A percentile compares a stretch with the other conserved stretches of the same genome.
Conservation (phyloP, 2,113 vertebrate species). For the Motacilla alba region DNA sequence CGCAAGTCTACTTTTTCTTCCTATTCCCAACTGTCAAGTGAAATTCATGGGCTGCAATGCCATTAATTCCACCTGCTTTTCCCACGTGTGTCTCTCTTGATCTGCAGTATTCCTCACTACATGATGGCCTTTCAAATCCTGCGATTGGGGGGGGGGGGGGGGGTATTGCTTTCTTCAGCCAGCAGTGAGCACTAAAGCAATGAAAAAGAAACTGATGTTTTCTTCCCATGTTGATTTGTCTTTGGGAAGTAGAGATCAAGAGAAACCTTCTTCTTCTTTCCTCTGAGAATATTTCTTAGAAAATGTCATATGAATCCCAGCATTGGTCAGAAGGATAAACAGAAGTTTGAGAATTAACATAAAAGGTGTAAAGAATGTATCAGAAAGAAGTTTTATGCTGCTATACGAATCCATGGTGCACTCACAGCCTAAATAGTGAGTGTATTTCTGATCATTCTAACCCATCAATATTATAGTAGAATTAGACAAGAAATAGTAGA, state of each 20-base stretch:
- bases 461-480: not conserved
- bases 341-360: not conserved
- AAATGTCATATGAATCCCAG: not conserved
- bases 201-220: not conserved
- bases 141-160: accelerated
- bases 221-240: not conserved
- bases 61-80: not conserved
- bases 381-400: not conserved
- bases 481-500: not conserved
- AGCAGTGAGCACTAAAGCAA: not conserved
- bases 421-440: not conserved
- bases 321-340: not conserved
- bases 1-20: not conserved
- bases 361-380: not conserved
- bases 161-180: not conserved
- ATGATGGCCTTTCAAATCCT: not conserved
- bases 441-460: not conserved
- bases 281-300: not conserved
- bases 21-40: not conserved
- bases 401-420: not conserved
- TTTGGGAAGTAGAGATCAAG: not conserved
- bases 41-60: not conserved
- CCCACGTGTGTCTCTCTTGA: not conserved
- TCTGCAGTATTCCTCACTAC: not conserved
- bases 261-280: not conserved